Evolutionary conservation across 2,113 vertebrate genomes (phyloP).

Genomic region (Struthio camelus): DNA sequence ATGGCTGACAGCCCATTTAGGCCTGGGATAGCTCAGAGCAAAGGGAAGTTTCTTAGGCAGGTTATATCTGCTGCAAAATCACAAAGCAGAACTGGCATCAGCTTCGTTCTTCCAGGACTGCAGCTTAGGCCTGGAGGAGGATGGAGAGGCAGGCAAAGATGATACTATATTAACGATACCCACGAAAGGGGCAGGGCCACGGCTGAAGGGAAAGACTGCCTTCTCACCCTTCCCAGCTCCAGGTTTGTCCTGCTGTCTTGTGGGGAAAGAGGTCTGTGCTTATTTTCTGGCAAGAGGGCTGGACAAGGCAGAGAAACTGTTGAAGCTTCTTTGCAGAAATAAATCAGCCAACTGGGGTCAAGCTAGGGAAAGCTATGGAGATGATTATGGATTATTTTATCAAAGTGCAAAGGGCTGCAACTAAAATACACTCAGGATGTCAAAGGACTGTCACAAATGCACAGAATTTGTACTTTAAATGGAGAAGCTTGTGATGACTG

Average conservation of each 20-base stretch:
- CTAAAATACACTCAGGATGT: neutral
- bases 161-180: neutral
- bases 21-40: neutral
- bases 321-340: constrained; percentile 7
- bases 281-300: neutral
- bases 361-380: neutral
- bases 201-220: neutral
- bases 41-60: neutral
- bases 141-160: no score
- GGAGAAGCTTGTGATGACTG: neutral
- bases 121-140: neutral
- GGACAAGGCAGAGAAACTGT: neutral
- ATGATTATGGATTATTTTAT: constrained; percentile 33
- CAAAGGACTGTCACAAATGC: neutral
- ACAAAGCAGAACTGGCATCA: neutral
- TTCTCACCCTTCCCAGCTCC: neutral
- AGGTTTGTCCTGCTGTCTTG: neutral
- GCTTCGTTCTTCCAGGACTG: neutral
- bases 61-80: neutral
- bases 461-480: neutral
- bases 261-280: neutral
- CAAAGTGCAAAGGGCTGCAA: neutral
- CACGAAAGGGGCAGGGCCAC: neutral
- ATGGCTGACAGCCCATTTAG: neutral
- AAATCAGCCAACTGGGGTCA: neutral